Base-by-base conservation (phyloP, 2,888 invertebrate species). In the Pegoplata infirma region DNA sequence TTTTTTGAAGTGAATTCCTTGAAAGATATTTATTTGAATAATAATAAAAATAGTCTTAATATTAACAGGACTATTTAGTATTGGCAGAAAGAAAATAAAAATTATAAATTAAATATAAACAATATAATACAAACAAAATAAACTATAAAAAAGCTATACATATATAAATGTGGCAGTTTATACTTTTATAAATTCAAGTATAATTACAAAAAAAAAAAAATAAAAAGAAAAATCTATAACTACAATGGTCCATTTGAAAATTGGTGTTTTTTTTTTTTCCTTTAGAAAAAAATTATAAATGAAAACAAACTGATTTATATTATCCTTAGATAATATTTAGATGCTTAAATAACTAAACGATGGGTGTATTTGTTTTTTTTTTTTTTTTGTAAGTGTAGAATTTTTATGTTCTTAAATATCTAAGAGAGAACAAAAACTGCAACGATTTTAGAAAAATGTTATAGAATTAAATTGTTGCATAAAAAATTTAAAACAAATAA, bases 291-390 rank as follows among this genome's bases (percentile, higher is more conserved):
- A 10, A 56, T 32, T 28, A 46, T 32, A 55, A 17, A 66, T 40
- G n/a, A 16, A 14, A 40, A 36, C 19, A 14, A 40, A 36, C 19
- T n/a, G 5, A 16, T 23, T 40, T 5, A n/a, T n/a, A 21, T 59
- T n/a, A 44, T 40, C 19, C n/a, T 44, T 25, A 2, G 36, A 36
- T 28, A 28, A 25, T 14, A 8, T 32, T 58, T 51, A 56, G 61
- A n/a, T 75, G 67, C 79, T 79, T 75, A 79, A 71, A 71, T 49
- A 79, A 75, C 61, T 79, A 79, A 79, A 67, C 79, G 75, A 72
- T 72, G 79, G 75, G 79, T 59, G n/a, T n/a, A n/a, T n/a, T n/a
- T n/a, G n/a, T n/a, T n/a, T n/a, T n/a, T n/a, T n/a, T 69, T 66
- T 46, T 61, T 10, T 23, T 46, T 6, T 58, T 58, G 6, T 36